A percentile compares a stretch with the other conserved stretches of the same genome.
These are phyloP conservation scores for Hyposmocoma kahamanoa DNA, from an alignment of 1,140 invertebrate genomes.

Conservation along the genomic window DNA sequence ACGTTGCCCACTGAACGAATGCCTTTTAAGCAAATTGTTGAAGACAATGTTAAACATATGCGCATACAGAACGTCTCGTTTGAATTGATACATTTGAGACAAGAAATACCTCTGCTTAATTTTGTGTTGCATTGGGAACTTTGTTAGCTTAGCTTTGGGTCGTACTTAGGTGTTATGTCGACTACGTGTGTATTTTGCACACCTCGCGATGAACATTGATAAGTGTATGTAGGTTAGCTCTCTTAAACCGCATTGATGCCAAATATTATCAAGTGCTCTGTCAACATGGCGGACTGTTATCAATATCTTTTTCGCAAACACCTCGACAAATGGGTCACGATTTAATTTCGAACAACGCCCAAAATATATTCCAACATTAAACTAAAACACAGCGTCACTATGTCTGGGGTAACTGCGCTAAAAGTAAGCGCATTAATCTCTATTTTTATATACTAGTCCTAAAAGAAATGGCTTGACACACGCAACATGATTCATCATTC, in stretches of 20 bases:
- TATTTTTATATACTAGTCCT: slow-evolving; percentile 39
- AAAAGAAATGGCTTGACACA: slow-evolving; percentile 48
- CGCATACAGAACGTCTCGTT: background rate
- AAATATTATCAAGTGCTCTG: slow-evolving; percentile 61
- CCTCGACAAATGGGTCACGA: slow-evolving; percentile 51
- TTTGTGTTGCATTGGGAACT: background rate
- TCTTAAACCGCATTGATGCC: slow-evolving; percentile 48
- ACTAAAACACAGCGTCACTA: slow-evolving; percentile 28
- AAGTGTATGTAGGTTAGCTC: slow-evolving; percentile 64
- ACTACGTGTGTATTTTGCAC: slow-evolving; percentile 37
- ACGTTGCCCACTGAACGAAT: slow-evolving; percentile 5
- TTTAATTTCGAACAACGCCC: slow-evolving; percentile 40
- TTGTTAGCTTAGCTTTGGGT: no score
- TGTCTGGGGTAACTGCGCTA: slow-evolving; percentile 30
- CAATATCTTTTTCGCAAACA: slow-evolving; percentile 56
- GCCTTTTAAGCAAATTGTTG: background rate
- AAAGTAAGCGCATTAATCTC: slow-evolving; percentile 26
- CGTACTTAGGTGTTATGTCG: background rate
- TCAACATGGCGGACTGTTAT: slow-evolving; percentile 66
- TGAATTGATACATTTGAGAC: slow-evolving; percentile 1
- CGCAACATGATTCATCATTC: slow-evolving; percentile 58
- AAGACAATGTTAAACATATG: slow-evolving; percentile 3
- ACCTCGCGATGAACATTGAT: slow-evolving; percentile 59
- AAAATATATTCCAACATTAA: slow-evolving; percentile 12
- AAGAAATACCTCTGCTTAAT: background rate